Conservation (phyloP, 2,888 invertebrate species). For the Pilophorus perplexus region DNA sequence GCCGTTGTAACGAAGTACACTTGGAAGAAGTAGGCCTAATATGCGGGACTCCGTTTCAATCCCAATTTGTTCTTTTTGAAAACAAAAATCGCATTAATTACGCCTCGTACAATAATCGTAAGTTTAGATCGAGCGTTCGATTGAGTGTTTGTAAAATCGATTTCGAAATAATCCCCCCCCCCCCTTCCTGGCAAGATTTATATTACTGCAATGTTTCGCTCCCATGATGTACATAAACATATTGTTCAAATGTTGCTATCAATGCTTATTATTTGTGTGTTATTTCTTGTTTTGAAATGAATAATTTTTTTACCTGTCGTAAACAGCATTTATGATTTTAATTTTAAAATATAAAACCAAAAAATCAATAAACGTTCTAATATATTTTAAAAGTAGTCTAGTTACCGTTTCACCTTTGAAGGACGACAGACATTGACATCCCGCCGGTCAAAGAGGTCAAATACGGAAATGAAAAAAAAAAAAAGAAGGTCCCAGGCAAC, state of each 20-base stretch:
- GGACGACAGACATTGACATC: too few relatives aligned
- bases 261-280: slow-evolving; percentile 36
- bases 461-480: too few relatives aligned
- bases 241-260: slow-evolving; percentile 38
- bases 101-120: slow-evolving; percentile 38
- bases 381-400: slow-evolving; percentile 15
- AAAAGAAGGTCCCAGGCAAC: background rate
- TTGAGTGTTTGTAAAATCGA: slow-evolving; percentile 37
- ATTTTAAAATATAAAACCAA: slow-evolving; percentile 31
- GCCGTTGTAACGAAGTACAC: too few relatives aligned
- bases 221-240: slow-evolving; percentile 40
- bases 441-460: too few relatives aligned
- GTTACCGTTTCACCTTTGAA: too few relatives aligned
- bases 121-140: slow-evolving; percentile 39
- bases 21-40: slow-evolving; percentile 34
- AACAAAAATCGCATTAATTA: too few relatives aligned
- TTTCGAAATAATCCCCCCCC: slow-evolving; percentile 24
- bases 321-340: slow-evolving; percentile 37
- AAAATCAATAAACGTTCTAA: slow-evolving; percentile 18
- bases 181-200: background rate
- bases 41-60: background rate
- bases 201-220: slow-evolving; percentile 32
- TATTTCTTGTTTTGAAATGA: slow-evolving; percentile 31
- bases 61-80: too few relatives aligned
- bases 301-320: slow-evolving; percentile 38